These are phyloP conservation scores for Barnardius zonarius DNA, from an alignment of 2,113 vertebrate genomes.

Conservation along the genomic window DNA sequence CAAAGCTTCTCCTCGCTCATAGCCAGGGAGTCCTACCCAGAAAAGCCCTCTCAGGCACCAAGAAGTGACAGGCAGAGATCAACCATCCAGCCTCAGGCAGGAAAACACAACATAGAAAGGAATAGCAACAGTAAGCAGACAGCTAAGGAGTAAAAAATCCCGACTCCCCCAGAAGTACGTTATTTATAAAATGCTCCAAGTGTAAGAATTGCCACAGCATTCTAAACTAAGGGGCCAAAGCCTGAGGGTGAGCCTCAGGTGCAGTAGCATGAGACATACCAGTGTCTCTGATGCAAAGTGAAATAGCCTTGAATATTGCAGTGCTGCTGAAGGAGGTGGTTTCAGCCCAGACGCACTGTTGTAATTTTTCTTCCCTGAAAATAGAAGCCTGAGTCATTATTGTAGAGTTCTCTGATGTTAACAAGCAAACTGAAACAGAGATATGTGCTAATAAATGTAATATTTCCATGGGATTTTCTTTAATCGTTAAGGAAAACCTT, in stretches of 20 bases:
- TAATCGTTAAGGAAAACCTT: background rate
- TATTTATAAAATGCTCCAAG: background rate
- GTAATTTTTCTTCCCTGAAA: background rate
- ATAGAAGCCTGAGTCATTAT: conserved; percentile 22
- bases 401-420: background rate
- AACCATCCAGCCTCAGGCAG: background rate
- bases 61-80: background rate
- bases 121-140: background rate
- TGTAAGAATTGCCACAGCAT: background rate
- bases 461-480: background rate
- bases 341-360: background rate
- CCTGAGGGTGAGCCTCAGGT: background rate
- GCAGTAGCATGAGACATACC: accelerated
- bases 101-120: background rate
- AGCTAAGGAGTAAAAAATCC: background rate
- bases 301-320: background rate
- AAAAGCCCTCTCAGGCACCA: background rate
- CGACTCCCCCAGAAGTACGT: background rate
- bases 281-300: background rate
- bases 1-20: background rate
- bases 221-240: background rate
- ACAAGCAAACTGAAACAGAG: background rate
- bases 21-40: background rate
- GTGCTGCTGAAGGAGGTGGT: background rate
- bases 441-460: background rate